Conservation (phyloP, 2,888 invertebrate genomes). For the Calliphora vomitoria region DNA sequence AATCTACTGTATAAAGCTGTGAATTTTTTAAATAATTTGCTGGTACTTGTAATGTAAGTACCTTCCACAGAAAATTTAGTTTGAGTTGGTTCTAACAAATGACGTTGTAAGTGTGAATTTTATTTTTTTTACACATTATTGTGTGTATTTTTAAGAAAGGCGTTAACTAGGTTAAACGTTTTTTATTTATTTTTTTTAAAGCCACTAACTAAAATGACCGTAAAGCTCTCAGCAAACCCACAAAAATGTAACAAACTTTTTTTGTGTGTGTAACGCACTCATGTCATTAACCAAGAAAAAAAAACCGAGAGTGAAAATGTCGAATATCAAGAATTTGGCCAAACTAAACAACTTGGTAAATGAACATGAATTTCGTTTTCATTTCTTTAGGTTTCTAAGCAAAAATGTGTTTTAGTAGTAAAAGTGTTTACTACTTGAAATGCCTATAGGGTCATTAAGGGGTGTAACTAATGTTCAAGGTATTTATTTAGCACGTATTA, state of each 20-base stretch:
- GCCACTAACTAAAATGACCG: not conserved
- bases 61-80: not conserved
- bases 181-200: not conserved
- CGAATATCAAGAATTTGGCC: constrained; percentile 19
- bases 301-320: constrained; percentile 34
- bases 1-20: too few relatives aligned
- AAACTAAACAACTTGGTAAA: not conserved
- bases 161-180: constrained; percentile 36
- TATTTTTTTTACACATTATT: not conserved
- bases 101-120: not conserved
- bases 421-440: constrained; percentile 18
- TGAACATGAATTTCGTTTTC: constrained; percentile 12
- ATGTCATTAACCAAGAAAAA: not conserved
- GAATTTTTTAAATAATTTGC: too few relatives aligned
- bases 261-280: not conserved
- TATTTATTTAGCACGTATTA: constrained; percentile 15
- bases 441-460: constrained; percentile 1
- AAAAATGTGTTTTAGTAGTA: constrained; percentile 14
- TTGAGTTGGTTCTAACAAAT: not conserved
- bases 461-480: not conserved
- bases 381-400: not conserved
- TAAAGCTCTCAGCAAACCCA: not conserved
- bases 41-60: not conserved
- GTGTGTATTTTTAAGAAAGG: not conserved
- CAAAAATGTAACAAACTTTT: constrained; percentile 9